Base-by-base conservation (phyloP, 2,888 invertebrate genomes). In the Scaptodrosophila latifasciaeformis region DNA sequence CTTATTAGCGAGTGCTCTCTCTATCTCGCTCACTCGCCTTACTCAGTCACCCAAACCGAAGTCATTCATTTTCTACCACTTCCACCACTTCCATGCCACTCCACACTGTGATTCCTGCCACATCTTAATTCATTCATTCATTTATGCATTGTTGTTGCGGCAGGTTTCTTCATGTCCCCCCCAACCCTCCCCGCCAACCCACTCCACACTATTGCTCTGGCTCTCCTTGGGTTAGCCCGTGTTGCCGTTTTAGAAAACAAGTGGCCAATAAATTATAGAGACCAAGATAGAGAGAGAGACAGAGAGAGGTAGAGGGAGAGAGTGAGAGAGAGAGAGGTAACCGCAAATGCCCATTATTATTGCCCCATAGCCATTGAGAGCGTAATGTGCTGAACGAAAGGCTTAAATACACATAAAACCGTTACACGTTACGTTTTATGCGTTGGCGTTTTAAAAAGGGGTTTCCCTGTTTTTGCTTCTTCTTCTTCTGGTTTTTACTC, bases 191-290 rank as follows among this genome's bases (percentile, higher is more conserved):
- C 37, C 34, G 35, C 46, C 30, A 52, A 7, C 30, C 30, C 37
- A 45, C n/a, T n/a, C n/a, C n/a, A n/a, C n/a, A n/a, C n/a, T n/a
- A n/a, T n/a, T n/a, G 53, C 13, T 46, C 30, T 43, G 53, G 53
- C 40, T 39, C 39, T 31, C 37, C 46, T 49, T 50, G 39, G 3
- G 39, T 39, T 55, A 34, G 43, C 15, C 18, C 45, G 42, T 45
- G 48, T 43, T 59, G 52, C 52, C 59, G 55, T 54, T 15, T 12
- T 15, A 34, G 34, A 34, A 60, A 80, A 74, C 74, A 74, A 74
- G 77, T 74, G 80, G 74, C 80, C 80, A 74, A 74, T 74, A 74
- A 74, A 74, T 74, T 74, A 80, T 77, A 78, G 67, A 53, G 69
- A n/a, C n/a, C n/a, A n/a, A n/a, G n/a, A n/a, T n/a, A n/a, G n/a